Conservation (phyloP, 2,888 invertebrate species). For the Tholera decimalis region DNA sequence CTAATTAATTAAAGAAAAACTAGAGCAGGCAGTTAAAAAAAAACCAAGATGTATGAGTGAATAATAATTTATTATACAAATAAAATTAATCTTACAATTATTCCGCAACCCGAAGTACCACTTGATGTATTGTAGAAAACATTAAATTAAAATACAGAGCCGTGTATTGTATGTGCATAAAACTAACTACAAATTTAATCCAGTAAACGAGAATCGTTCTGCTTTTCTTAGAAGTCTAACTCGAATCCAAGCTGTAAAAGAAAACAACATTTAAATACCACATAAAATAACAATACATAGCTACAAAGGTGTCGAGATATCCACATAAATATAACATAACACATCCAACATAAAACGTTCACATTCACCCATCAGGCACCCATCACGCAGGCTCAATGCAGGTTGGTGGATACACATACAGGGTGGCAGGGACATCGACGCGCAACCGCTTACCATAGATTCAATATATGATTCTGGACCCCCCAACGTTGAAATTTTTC, state of each 20-base stretch:
- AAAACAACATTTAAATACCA: background rate
- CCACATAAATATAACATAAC: too few relatives aligned
- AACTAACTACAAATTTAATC: conserved; percentile 6
- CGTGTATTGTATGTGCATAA: conserved; percentile 11
- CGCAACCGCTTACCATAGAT: too few relatives aligned
- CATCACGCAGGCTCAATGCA: too few relatives aligned
- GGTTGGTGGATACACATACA: too few relatives aligned
- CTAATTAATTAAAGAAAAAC: background rate
- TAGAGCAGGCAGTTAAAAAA: background rate
- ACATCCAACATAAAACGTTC: too few relatives aligned
- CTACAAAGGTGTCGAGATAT: too few relatives aligned
- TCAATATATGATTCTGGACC: too few relatives aligned
- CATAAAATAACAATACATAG: too few relatives aligned
- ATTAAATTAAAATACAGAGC: conserved; percentile 33
- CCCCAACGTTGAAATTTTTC: too few relatives aligned
- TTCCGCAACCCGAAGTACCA: conserved; percentile 32
- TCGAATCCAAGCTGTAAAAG: conserved; percentile 58
- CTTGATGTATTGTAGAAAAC: background rate
- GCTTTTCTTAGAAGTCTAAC: conserved; percentile 43
- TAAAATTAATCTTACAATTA: conserved; percentile 33
- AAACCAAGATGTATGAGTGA: conserved; percentile 2
- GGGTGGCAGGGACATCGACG: too few relatives aligned
- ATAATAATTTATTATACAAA: conserved; percentile 17
- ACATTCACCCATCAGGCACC: too few relatives aligned
- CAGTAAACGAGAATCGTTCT: background rate